phyloP scores from a whole-genome alignment of 1,140 invertebrate species.

The Ceratina japonica region DNA sequence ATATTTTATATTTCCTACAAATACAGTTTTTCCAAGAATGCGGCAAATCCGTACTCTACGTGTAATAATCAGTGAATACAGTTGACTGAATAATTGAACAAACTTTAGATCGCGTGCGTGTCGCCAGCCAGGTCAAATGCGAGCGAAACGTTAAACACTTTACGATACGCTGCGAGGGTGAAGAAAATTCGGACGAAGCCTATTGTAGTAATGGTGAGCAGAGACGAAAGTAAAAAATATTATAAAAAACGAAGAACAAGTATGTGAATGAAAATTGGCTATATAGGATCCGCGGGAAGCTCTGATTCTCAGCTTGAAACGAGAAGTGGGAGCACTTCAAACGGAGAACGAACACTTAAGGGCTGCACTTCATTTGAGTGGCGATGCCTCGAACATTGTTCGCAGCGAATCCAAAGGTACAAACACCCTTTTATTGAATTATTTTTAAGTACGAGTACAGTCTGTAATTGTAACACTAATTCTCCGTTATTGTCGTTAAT shows the following conservation, averaged over 20 bases:
- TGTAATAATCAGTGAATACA: no score
- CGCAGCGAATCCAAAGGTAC: constrained; percentile 66
- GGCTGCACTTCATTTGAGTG: constrained; percentile 83
- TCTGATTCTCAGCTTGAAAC: constrained; percentile 92
- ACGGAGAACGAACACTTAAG: constrained; percentile 95
- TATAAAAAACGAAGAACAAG: no score
- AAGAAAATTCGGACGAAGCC: constrained; percentile 94
- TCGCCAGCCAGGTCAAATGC: constrained; percentile 92
- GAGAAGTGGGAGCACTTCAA: constrained; percentile 92
- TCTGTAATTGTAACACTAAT: no score
- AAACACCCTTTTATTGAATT: neutral
- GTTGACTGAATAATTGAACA: neutral
- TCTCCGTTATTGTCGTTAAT: no score
- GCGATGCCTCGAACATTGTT: constrained; percentile 46
- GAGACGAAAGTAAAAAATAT: neutral
- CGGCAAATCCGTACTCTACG: no score
- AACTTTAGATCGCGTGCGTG: constrained; percentile 92
- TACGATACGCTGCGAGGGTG: constrained; percentile 92
- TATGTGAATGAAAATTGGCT: neutral
- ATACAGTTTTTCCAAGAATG: no score
- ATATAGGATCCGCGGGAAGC: constrained; percentile 93
- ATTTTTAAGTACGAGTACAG: neutral
- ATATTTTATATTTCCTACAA: no score
- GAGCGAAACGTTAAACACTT: constrained; percentile 94
- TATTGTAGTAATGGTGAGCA: constrained; percentile 92